Percentiles rank a stretch among this genome's conserved stretches.
These are phyloP conservation scores for Anableps anableps DNA, from an alignment of 2,797 vertebrate species.

Conservation along the genomic window DNA sequence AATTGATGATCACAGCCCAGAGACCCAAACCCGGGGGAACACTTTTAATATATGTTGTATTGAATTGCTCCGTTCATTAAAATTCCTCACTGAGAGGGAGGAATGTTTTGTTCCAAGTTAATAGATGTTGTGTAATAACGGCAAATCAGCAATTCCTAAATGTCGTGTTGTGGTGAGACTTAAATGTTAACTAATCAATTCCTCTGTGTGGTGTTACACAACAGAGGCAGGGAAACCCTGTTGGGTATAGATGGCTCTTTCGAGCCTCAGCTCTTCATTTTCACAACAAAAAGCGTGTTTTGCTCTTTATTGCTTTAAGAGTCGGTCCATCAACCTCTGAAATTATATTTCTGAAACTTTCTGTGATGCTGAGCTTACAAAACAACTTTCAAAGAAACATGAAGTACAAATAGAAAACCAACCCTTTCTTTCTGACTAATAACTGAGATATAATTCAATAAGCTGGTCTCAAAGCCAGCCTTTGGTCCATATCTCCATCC, in stretches of 20 bases:
- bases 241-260: not conserved
- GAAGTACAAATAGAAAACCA: not conserved
- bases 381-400: not conserved
- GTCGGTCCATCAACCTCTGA: not conserved
- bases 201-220: not conserved
- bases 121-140: slow-evolving; percentile 41
- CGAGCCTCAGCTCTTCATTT: not conserved
- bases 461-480: not conserved
- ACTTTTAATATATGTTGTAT: slow-evolving; percentile 43
- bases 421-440: not conserved
- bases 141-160: slow-evolving; percentile 27
- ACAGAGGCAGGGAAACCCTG: slow-evolving; percentile 1
- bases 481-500: not conserved
- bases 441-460: not conserved
- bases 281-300: not conserved
- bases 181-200: slow-evolving; percentile 52
- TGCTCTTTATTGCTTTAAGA: not conserved
- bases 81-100: slow-evolving; percentile 34
- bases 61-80: slow-evolving; percentile 52
- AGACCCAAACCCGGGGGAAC: slow-evolving; percentile 41
- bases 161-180: slow-evolving; percentile 12
- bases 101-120: slow-evolving; percentile 19
- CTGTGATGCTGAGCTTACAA: not conserved
- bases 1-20: slow-evolving; percentile 50
- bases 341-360: not conserved